Evolutionary conservation across 2,797 vertebrate species (phyloP).

Genomic region (Helicolenus hilgendorfi): DNA sequence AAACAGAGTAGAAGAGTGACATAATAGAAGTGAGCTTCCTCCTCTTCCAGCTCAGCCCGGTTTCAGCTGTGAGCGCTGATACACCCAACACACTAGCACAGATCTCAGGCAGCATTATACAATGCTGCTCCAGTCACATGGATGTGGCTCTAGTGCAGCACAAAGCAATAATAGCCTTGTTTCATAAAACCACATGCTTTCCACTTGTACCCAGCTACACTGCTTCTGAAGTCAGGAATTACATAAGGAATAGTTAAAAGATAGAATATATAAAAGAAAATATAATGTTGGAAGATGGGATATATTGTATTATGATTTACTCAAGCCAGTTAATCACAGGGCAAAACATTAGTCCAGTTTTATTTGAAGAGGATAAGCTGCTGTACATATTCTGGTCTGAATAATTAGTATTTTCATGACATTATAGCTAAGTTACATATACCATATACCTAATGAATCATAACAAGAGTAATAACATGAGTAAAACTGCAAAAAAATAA

Average conservation of each 20-base stretch:
- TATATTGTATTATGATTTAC: not conserved
- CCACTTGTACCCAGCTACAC: not conserved
- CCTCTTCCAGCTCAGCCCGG: conserved; percentile 28
- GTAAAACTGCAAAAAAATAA: not conserved
- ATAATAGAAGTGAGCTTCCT: conserved; percentile 38
- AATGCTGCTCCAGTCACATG: conserved; percentile 83
- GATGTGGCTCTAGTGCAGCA: conserved; percentile 53
- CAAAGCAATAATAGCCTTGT: conserved; percentile 46
- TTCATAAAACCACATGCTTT: conserved; percentile 76
- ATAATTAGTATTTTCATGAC: not conserved
- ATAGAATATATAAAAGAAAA: too few relatives aligned
- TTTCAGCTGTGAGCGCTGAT: conserved; percentile 20
- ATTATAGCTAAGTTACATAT: not conserved
- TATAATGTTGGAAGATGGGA: not conserved
- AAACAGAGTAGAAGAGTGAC: conserved; percentile 23
- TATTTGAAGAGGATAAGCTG: too few relatives aligned
- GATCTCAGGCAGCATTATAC: conserved; percentile 80
- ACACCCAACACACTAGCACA: conserved; percentile 75
- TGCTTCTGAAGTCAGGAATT: not conserved
- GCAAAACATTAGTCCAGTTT: not conserved
- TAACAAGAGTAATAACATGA: not conserved
- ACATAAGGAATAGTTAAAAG: not conserved
- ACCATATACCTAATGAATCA: not conserved
- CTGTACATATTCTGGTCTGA: not conserved
- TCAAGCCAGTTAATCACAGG: not conserved